Evolutionary conservation across 2,797 vertebrate genomes (phyloP), one percentile per base, ranked within the genome.

Genomic region (Dermochelys coriacea): DNA sequence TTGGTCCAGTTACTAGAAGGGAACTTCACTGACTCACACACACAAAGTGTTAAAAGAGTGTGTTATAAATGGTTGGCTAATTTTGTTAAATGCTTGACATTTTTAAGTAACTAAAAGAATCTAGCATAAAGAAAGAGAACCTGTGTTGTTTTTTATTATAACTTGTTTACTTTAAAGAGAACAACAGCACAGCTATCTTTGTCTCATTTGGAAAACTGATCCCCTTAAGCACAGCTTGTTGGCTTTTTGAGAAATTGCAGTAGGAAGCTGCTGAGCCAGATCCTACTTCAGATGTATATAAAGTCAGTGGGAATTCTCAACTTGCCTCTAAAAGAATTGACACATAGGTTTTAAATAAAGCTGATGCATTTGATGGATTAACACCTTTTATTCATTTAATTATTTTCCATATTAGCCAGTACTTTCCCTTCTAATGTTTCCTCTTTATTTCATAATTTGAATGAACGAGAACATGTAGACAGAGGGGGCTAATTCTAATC

Each of bases 81-180:
- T 85, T 87, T 81, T n/a, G 9, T 86, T 49, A 37, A 86, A 27
- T 7, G 19, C 47, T 89, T 95, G n/a, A 77, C 93, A 74, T 90
- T 97, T 12, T 96, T 92, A 88, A 91, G 68, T 0, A 0, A 49
- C 10, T 93, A 2, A 12, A 0, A 74, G 0, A 25, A 91, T 93
- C 87, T 90, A 87, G 88, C 23, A 91, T 54, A 82, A 95, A 87
- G 84, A 91, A 92, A 91, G 21, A n/a, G 91, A 85, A 37, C 57
- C 7, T 18, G 12, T 10, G 55, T 84, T 5, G 18, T 90, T 94
- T 81, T 0, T 37, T 8, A 7, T 18, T 79, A 3, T 23, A 37
- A 31, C 7, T 84, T 92, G 23, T 94, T 96, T 94, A 27, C 88
- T 85, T 54, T 80, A 57, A 81, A 93, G 79, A 59, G 71, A 34